These are phyloP conservation scores for Pionites leucogaster DNA, from an alignment of 2,113 vertebrate genomes.

Conservation along the genomic window DNA sequence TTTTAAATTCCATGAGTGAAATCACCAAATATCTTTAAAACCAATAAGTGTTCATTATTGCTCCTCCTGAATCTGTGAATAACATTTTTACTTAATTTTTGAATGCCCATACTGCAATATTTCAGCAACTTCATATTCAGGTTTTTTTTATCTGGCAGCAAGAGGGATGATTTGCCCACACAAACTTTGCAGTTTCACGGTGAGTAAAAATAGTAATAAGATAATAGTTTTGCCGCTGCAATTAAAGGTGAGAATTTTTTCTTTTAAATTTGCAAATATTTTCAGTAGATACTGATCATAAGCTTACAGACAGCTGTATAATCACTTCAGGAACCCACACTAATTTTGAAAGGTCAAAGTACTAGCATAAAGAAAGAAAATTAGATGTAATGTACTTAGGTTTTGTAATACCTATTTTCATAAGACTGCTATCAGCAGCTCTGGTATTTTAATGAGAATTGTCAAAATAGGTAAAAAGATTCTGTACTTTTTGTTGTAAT, in stretches of 20 bases:
- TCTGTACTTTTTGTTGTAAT: neutral
- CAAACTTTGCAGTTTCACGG: neutral
- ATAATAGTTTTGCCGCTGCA: slow-evolving; percentile 9
- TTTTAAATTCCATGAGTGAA: slow-evolving; percentile 30
- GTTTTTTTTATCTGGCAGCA: slow-evolving; percentile 25
- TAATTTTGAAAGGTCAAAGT: neutral
- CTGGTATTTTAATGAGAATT: neutral
- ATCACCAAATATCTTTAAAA: slow-evolving; percentile 32
- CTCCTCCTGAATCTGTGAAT: slow-evolving; percentile 22
- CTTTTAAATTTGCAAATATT: slow-evolving; percentile 2
- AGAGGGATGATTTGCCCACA: slow-evolving; percentile 51
- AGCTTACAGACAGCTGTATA: slow-evolving; percentile 1
- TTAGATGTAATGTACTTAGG: neutral
- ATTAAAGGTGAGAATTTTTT: slow-evolving; percentile 28
- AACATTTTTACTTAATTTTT: slow-evolving; percentile 58
- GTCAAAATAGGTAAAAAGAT: neutral
- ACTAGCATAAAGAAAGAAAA: neutral
- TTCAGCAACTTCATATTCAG: slow-evolving; percentile 9
- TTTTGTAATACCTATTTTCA: neutral
- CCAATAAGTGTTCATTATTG: slow-evolving; percentile 35
- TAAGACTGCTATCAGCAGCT: neutral
- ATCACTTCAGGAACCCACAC: neutral
- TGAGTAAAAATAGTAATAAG: slow-evolving; percentile 15
- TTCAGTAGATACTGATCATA: neutral
- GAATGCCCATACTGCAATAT: slow-evolving; percentile 41